These are phyloP conservation scores for Lepeophtheirus nordmannii DNA, from an alignment of 2,888 invertebrate species.

Conservation along the genomic window DNA sequence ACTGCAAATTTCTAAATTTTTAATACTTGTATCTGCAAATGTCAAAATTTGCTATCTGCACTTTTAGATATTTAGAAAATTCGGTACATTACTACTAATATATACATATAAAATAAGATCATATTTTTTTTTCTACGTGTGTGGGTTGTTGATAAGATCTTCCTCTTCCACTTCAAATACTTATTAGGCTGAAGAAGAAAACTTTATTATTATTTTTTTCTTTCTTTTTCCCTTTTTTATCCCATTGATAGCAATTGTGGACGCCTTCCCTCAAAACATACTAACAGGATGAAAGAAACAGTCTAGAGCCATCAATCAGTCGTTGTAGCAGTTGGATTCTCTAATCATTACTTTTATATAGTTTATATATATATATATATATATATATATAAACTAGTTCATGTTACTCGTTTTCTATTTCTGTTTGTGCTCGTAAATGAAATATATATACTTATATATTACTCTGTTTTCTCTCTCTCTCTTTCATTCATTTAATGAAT, in stretches of 20 bases:
- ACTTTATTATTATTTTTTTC: neutral
- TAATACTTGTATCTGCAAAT: no score
- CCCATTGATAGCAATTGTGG: conserved; percentile 3
- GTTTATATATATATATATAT: no score
- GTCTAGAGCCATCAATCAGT: conserved; percentile 3
- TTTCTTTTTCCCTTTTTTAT: neutral
- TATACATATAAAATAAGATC: no score
- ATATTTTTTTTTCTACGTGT: no score
- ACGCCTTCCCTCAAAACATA: neutral
- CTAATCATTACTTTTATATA: neutral
- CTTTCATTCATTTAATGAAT: neutral
- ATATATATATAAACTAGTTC: neutral
- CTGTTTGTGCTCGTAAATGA: neutral
- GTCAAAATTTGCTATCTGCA: no score
- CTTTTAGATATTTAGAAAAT: no score
- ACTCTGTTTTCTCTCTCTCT: neutral
- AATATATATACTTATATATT: no score
- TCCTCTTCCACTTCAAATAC: no score
- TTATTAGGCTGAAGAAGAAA: no score
- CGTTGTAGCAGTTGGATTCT: neutral
- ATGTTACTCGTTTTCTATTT: neutral
- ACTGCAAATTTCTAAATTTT: no score
- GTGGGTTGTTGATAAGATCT: no score
- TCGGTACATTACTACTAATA: no score
- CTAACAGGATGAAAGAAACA: conserved; percentile 1